Base-by-base conservation (phyloP, 2,888 invertebrate genomes). In the Balanococcus diminutus region DNA sequence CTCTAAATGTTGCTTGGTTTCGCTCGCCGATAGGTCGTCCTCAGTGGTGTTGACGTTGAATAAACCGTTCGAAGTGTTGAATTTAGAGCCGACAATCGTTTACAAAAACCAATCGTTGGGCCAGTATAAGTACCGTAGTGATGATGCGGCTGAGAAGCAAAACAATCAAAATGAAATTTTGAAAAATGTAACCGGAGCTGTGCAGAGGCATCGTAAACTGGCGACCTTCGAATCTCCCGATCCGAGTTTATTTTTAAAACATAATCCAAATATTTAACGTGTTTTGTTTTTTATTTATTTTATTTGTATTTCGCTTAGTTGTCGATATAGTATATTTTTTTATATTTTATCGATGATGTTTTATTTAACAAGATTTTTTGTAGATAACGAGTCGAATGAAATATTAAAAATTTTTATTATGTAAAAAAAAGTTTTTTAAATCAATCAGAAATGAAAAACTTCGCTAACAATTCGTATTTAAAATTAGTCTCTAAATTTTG, bases 401-500 rank as follows among this genome's bases (percentile, higher is more conserved):
- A n/a, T n/a, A 75, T 75, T 32, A 22, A n/a, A 75, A 75, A 75
- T 19, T 22, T 75, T n/a, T 81, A 42, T 81, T 51, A 9, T 2
- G 19, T 81, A 22, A 32, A 42, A 22, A 46, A 51, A n/a, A 11
- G n/a, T n/a, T 42, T 42, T 46, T 14, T 42, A 42, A 81, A 81
- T 51, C 19, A 51, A 5, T 51, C 4, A 51, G n/a, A 85, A 22
- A n/a, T 32, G 2, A 32, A 31, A 75, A 75, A 19, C 22, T n/a
- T 28, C 75, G 0, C 16, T 75, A 32, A 4, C 1, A 72, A 84
- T 46, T 67, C n/a, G 11, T 3, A 75, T 19, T n/a, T 32, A 31
- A 32, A 32, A 32, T 91, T 90, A 94, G 89, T 96, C 95, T 89
- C 96, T 93, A 91, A 97, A 97, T 90, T 97, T 97, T 87, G 95